Base-by-base conservation (phyloP, 2,888 invertebrate species). In the Eupithecia exiguata region DNA sequence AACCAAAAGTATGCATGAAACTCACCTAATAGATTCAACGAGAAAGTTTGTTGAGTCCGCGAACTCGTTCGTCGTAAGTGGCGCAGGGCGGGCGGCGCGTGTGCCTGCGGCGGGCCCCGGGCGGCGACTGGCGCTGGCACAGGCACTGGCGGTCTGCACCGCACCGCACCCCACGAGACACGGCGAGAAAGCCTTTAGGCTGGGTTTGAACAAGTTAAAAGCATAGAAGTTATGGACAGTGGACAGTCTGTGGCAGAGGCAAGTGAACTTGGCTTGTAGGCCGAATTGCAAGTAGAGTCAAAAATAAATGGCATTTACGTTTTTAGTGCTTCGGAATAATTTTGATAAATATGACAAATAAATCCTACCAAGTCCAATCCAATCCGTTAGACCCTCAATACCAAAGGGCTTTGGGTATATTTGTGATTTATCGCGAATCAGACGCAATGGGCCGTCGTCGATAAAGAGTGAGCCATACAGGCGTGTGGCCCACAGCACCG, bases 101-200 rank as follows among this genome's bases (percentile, higher is more conserved):
- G 77, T 40, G 72, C 38, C 73, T 74, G 66, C 69, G 70, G 35
- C 78, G 80, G 76, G 75, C 75, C 71, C 73, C 80, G 79, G 61
- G 77, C 71, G 77, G 70, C 77, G 78, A 86, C 86, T 86, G 85
- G 80, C 43, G 46, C 30, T 30, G 30, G 30, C 30, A 4, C 2
- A 30, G n/a, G n/a, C n/a, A n/a, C n/a, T n/a, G n/a, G 30, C 30
- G 30, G 2, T 30, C 30, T 4, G 30, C 30, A 30, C 30, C 30
- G 30, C 30, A 21, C 74, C 67, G 35, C 66, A n/a, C 53, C 66
- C 68, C 68, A 21, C 49, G 40, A 12, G 16, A 21, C 67, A n/a
- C 7, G 18, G 18, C 46, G 0, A 18, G 46, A 2, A 18, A 7
- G 46, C 18, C 46, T 18, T 36, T 6, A 16, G 43, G 18, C 46